phyloP scores from a whole-genome alignment of 2,888 invertebrate genomes.

The Aleiodes leptofemur region DNA sequence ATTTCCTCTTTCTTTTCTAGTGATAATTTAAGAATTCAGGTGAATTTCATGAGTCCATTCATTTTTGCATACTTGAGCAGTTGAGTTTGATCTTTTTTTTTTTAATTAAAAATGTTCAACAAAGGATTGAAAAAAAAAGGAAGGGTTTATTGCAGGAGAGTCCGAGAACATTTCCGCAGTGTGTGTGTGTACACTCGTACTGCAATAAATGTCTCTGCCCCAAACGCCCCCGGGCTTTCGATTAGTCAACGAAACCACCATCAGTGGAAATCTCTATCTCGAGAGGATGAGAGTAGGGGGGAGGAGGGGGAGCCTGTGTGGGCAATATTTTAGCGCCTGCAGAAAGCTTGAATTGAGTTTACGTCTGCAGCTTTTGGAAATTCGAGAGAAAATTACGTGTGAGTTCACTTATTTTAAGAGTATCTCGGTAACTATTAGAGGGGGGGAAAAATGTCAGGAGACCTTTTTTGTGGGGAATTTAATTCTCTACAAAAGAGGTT shows the following conservation, averaged over 20 bases:
- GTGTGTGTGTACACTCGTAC: slow-evolving; percentile 9
- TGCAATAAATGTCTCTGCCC: slow-evolving; percentile 18
- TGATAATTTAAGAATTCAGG: not conserved
- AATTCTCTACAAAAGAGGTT: no score
- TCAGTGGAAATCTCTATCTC: not conserved
- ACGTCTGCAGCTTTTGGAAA: slow-evolving; percentile 32
- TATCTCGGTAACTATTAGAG: no score
- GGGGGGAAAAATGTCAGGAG: no score
- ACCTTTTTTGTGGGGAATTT: not conserved
- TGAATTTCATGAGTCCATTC: no score
- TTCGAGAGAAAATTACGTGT: no score
- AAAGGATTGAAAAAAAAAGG: not conserved
- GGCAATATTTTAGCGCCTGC: slow-evolving; percentile 14
- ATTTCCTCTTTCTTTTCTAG: not conserved
- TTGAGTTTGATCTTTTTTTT: no score
- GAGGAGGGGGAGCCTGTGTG: no score
- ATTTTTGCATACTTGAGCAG: no score
- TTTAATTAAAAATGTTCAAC: no score
- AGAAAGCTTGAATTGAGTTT: slow-evolving; percentile 31
- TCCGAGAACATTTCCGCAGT: not conserved
- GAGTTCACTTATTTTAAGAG: no score
- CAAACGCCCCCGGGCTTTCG: not conserved
- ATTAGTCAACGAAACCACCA: slow-evolving; percentile 31
- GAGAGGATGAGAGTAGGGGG: no score
- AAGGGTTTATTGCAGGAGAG: not conserved